A percentile compares a stretch with the other conserved stretches of the same genome.
These are phyloP conservation scores for Xiphophorus hellerii DNA, from an alignment of 2,113 vertebrate genomes.

Conservation along the genomic window DNA sequence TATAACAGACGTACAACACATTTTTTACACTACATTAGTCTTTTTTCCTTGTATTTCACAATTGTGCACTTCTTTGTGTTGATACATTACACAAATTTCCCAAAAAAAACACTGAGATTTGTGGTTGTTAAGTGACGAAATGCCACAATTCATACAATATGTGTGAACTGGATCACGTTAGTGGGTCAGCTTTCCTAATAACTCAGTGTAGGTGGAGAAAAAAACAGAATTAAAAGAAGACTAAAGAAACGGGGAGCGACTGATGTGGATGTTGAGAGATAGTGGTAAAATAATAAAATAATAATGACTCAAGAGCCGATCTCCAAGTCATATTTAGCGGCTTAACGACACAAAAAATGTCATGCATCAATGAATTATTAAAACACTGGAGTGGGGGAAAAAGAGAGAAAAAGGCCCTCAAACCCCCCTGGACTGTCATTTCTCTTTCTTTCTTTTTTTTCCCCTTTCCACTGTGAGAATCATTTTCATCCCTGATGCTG, in stretches of 20 bases:
- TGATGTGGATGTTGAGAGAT: background rate
- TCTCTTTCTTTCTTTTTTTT: no score
- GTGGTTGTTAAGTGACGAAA: background rate
- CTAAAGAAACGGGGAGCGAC: background rate
- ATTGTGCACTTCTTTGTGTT: background rate
- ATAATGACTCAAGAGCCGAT: constrained; percentile 38
- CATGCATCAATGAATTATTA: constrained; percentile 58
- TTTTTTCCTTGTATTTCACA: background rate
- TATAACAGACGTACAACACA: no score
- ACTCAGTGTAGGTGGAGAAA: background rate
- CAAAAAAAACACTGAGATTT: background rate
- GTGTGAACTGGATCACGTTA: background rate
- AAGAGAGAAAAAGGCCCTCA: constrained; percentile 18
- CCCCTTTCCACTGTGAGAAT: background rate
- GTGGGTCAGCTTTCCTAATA: background rate
- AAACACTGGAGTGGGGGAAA: constrained; percentile 1
- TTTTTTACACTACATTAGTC: background rate
- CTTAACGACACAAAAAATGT: constrained; percentile 33
- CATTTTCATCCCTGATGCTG: constrained; percentile 24
- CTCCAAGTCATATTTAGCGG: constrained; percentile 47
- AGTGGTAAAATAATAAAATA: constrained; percentile 41
- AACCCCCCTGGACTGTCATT: background rate
- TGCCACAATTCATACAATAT: background rate
- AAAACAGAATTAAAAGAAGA: background rate
- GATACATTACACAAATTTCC: background rate